Conservation (phyloP, 1,140 invertebrate genomes). For the Charaxes varanes region DNA sequence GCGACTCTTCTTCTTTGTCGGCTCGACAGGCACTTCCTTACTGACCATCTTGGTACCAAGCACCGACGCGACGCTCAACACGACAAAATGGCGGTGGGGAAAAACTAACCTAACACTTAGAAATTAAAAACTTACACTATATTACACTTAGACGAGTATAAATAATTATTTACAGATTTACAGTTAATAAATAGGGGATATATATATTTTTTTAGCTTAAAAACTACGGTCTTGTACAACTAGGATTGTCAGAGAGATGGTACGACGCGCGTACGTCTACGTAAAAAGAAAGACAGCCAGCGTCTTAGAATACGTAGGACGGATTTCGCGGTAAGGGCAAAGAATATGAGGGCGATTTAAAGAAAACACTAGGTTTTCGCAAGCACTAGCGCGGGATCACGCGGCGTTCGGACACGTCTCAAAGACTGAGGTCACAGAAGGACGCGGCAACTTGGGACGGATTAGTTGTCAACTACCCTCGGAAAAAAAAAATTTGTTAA, state of each 20-base stretch:
- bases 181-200: no score
- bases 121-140: slow-evolving; percentile 29
- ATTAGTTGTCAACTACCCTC: slow-evolving; percentile 22
- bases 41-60: slow-evolving; percentile 34
- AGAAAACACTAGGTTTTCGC: slow-evolving; percentile 22
- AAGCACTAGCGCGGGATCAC: slow-evolving; percentile 25
- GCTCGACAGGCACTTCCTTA: slow-evolving; percentile 38
- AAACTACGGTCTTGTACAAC: slow-evolving; percentile 17
- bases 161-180: no score
- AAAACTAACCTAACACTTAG: slow-evolving; percentile 32
- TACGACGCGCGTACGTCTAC: slow-evolving; percentile 22
- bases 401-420: slow-evolving; percentile 35
- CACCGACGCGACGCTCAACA: slow-evolving; percentile 25
- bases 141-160: no score
- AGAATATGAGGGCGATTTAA: slow-evolving; percentile 5
- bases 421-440: slow-evolving; percentile 31
- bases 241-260: slow-evolving; percentile 25
- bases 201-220: no score
- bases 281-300: slow-evolving; percentile 12
- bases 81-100: slow-evolving; percentile 53
- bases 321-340: slow-evolving; percentile 12
- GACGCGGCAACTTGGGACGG: neutral
- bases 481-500: no score
- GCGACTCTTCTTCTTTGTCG: slow-evolving; percentile 32
- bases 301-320: slow-evolving; percentile 16